Conservation (phyloP, 1,140 invertebrate genomes). For the Himalopsyche phryganea region DNA sequence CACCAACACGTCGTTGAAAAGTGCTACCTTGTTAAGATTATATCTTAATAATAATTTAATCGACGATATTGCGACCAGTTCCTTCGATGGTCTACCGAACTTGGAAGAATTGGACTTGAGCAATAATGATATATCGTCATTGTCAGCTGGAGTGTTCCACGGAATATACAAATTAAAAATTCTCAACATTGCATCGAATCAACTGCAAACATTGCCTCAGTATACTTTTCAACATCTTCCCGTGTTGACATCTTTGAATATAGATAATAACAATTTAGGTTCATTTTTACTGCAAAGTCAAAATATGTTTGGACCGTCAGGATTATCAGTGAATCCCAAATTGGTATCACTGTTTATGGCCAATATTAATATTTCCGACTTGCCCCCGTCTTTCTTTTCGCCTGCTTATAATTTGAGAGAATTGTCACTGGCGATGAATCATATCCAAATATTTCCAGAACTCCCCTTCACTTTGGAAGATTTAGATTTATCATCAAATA, state of each 20-base stretch:
- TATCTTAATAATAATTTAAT: conserved; percentile 47
- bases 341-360: conserved; percentile 42
- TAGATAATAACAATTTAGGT: conserved; percentile 47
- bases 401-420: conserved; percentile 43
- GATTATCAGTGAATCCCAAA: conserved; percentile 42
- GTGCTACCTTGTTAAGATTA: conserved; percentile 32
- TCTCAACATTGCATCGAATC: conserved; percentile 54
- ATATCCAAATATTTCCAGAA: conserved; percentile 40
- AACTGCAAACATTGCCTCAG: conserved; percentile 44
- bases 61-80: conserved; percentile 38
- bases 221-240: conserved; percentile 46
- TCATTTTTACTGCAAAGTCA: conserved; percentile 14
- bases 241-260: conserved; percentile 46
- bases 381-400: conserved; percentile 44
- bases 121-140: conserved; percentile 46
- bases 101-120: conserved; percentile 54
- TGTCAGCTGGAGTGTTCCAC: conserved; percentile 48
- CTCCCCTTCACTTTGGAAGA: conserved; percentile 46
- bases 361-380: conserved; percentile 38
- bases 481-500: conserved; percentile 47
- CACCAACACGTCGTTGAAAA: conserved; percentile 2
- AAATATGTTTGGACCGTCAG: conserved; percentile 40
- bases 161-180: conserved; percentile 47
- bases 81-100: conserved; percentile 43
- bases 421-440: conserved; percentile 43